Conservation (phyloP, 2,113 vertebrate species). For the Pungitius pungitius region DNA sequence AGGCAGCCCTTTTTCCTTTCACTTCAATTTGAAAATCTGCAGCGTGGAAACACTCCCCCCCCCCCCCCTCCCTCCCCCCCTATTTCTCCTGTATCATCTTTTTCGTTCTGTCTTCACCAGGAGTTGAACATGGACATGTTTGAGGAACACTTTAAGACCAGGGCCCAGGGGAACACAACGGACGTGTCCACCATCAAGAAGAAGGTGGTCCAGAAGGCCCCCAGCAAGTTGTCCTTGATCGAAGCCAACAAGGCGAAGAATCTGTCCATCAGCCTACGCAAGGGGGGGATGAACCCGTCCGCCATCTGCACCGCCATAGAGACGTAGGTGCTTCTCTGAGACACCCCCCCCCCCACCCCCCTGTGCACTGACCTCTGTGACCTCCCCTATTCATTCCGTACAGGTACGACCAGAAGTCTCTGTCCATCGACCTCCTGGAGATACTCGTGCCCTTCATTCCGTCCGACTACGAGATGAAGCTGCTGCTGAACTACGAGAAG, state of each 20-base stretch:
- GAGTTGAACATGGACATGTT: conserved; percentile 96
- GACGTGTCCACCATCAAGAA: conserved; percentile 81
- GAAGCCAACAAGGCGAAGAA: conserved; percentile 96
- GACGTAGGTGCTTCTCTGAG: conserved; percentile 78
- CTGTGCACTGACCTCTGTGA: neutral
- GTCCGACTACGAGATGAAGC: conserved; percentile 89
- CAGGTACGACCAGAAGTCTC: conserved; percentile 90
- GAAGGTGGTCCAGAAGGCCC: conserved; percentile 83
- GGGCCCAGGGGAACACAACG: conserved; percentile 84
- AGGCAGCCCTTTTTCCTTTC: neutral
- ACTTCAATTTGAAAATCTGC: neutral
- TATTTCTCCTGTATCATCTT: no score
- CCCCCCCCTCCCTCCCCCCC: no score
- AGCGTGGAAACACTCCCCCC: neutral
- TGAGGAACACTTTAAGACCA: conserved; percentile 95
- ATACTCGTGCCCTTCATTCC: conserved; percentile 91
- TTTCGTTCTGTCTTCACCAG: conserved; percentile 64
- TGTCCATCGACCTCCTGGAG: conserved; percentile 94
- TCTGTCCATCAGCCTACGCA: conserved; percentile 94
- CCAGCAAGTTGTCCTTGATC: conserved; percentile 88
- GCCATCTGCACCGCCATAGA: conserved; percentile 93
- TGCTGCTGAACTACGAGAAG: conserved; percentile 88
- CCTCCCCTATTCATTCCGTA: no score
- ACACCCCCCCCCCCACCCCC: neutral
- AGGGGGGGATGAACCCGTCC: conserved; percentile 84